Percentiles rank a stretch among this genome's conserved stretches.
These are phyloP conservation scores for Armadillidium nasatum DNA, from an alignment of 1,140 invertebrate species.

Conservation along the genomic window DNA sequence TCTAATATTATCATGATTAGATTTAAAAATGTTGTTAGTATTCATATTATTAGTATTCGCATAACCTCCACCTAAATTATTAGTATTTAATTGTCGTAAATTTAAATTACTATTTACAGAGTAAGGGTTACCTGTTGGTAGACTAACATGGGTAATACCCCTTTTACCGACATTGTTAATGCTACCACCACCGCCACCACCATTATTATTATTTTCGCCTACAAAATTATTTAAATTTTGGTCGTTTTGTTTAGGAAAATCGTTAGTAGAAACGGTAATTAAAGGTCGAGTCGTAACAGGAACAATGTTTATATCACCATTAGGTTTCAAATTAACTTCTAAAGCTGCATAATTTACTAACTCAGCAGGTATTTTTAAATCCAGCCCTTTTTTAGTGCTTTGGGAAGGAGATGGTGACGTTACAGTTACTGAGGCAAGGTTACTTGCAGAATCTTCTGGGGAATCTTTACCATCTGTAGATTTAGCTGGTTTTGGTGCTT, in stretches of 20 bases:
- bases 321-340: slow-evolving; percentile 40
- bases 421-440: not conserved
- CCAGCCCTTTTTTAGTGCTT: not conserved
- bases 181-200: not conserved
- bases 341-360: slow-evolving; percentile 31
- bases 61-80: not conserved
- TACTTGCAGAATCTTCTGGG: not conserved
- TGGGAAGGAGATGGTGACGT: not conserved
- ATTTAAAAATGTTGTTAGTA: slow-evolving; percentile 1
- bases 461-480: not conserved
- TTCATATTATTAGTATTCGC: slow-evolving; percentile 13
- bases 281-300: not conserved
- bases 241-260: not conserved
- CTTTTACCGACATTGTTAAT: not conserved
- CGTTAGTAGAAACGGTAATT: not conserved
- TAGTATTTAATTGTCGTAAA: not conserved
- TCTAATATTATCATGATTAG: slow-evolving; percentile 12
- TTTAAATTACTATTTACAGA: not conserved
- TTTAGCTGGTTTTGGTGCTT: not conserved
- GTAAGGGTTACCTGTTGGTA: not conserved
- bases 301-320: slow-evolving; percentile 34
- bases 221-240: slow-evolving; percentile 4
- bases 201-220: not conserved
- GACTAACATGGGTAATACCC: not conserved
- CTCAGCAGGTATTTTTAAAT: slow-evolving; percentile 36